Percentiles rank a stretch among this genome's conserved stretches.
Evolutionary conservation across 1,140 invertebrate genomes (phyloP).

Genomic region (Bilobella aurantiaca): DNA sequence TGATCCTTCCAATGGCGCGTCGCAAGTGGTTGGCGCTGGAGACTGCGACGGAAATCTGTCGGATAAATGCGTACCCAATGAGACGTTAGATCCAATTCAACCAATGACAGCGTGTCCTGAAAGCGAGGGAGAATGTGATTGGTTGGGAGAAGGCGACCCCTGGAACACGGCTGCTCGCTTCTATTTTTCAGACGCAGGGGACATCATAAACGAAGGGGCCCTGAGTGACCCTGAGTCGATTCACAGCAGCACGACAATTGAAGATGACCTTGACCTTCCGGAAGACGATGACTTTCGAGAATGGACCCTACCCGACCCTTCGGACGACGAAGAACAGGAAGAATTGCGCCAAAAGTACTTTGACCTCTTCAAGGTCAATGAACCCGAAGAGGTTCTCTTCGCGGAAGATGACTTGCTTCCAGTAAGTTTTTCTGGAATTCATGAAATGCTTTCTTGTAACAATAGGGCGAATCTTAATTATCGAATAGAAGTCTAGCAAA

Average conservation of each 20-base stretch:
- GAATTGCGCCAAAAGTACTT: not conserved
- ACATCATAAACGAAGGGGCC: not conserved
- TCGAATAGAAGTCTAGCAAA: not conserved
- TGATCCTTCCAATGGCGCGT: too few species aligned
- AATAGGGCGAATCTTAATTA: not conserved
- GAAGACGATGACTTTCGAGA: not conserved
- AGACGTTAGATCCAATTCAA: too few species aligned
- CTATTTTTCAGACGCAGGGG: not conserved
- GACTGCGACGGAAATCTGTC: too few species aligned
- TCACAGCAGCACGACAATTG: not conserved
- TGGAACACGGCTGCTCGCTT: not conserved
- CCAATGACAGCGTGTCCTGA: too few species aligned
- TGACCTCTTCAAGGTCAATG: not conserved
- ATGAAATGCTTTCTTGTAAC: not conserved
- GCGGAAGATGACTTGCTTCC: not conserved
- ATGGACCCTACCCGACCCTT: not conserved
- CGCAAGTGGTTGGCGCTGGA: too few species aligned
- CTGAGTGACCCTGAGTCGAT: not conserved
- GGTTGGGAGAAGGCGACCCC: not conserved
- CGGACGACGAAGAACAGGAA: constrained; percentile 1
- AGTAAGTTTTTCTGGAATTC: too few species aligned
- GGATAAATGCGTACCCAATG: too few species aligned
- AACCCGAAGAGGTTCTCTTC: not conserved
- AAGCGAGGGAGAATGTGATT: too few species aligned
- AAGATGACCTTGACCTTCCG: not conserved